Evolutionary conservation across 2,888 invertebrate genomes (phyloP), one percentile per base, ranked within the genome.

Genomic region (Eumerus sabulonum): DNA sequence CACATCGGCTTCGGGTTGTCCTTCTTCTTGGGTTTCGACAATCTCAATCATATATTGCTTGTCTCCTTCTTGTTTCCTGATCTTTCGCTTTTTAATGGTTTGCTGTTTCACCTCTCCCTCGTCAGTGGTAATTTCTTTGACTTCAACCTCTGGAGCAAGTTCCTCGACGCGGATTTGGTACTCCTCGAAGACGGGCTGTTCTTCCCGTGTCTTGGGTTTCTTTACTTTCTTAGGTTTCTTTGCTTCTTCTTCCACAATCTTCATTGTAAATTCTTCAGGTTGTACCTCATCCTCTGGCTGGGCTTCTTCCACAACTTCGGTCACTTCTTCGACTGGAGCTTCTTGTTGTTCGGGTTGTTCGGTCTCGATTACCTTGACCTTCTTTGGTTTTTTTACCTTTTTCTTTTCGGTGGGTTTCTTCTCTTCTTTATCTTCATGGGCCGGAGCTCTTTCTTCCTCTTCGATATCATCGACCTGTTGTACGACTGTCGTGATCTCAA

Each of bases 311-410:
- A 62, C 12, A 1, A 59, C 84, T 67, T 85, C 85, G 56, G 83
- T 79, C 1, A 81, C 60, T 82, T 86, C 82, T n/a, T 82, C 62
- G 9, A 77, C 47, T 14, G 81, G 50, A 13, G 47, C 51, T 36
- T 51, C 67, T 12, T 63, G 38, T 35, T 90, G 89, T 83, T 92
- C 90, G 85, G 92, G 91, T 62, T 92, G 86, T 82, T 91, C 89
- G 1, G 76, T 66, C 18, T 64, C 71, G 5, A 38, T 56, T 7
- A 77, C 50, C 45, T 83, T 81, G 90, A 87, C 57, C 91, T 0
- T 89, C 88, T 85, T 90, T 88, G 90, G 87, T 45, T 83, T 83
- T 0, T 91, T 90, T 50, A 53, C 17, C 35, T 84, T 85, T 9
- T 81, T 60, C 59, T 82, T 71, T 54, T 79, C 71, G 1, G 38